Percentiles rank a stretch among this genome's conserved stretches.
phyloP scores from a whole-genome alignment of 2,113 vertebrate genomes.

The Ceyx margarethae region DNA sequence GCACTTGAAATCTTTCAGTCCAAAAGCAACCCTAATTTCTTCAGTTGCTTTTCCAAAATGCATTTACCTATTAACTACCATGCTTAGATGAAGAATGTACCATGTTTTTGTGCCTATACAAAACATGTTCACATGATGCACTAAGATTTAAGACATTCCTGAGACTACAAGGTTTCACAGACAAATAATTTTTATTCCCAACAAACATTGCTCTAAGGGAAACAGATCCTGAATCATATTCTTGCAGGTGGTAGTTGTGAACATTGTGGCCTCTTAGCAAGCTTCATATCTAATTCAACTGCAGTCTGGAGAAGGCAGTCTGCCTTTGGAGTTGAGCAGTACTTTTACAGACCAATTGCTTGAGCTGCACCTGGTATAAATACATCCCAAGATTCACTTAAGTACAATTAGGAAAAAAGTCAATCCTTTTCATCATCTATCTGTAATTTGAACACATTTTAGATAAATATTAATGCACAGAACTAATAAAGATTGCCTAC shows the following conservation, averaged over 20 bases:
- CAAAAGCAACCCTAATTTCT: neutral
- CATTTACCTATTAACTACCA: neutral
- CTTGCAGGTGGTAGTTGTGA: neutral
- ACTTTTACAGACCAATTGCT: neutral
- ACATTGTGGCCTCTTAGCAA: neutral
- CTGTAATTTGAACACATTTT: neutral
- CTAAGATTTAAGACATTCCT: neutral
- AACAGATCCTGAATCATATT: neutral
- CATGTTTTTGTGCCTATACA: neutral
- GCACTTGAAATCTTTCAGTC: neutral
- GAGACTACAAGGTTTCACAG: neutral
- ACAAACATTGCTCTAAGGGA: neutral
- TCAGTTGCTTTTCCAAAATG: neutral
- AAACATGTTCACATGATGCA: neutral
- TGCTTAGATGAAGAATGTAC: neutral
- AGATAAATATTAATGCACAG: neutral
- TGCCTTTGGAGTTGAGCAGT: neutral
- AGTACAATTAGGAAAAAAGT: neutral
- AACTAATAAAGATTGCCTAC: neutral
- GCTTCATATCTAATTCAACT: neutral
- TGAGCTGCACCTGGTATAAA: neutral
- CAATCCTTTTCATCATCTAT: neutral
- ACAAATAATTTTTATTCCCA: neutral
- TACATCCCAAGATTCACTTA: neutral
- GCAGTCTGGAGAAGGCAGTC: neutral